Evolutionary conservation across 1,140 invertebrate species (phyloP), one percentile per base, ranked within the genome.

Genomic region (Wiebesia pumilae): DNA sequence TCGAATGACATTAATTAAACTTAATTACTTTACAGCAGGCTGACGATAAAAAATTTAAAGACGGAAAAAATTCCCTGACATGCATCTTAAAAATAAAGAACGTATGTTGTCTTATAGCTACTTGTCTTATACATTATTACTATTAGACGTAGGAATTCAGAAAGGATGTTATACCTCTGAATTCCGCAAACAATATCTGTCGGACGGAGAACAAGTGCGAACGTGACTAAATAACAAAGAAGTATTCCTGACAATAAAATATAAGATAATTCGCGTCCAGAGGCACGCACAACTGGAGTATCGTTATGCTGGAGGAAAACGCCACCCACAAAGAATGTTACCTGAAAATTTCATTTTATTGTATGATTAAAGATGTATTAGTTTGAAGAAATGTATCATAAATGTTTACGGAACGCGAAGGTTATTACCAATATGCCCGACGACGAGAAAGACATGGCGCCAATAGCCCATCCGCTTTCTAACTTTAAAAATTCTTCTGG

Each of bases 251-350:
- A 95, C n/a, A 99, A 94, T 67, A 99, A 95, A 7, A 98, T 96
- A 91, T 97, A 98, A 87, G 97, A 97, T 62, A 99, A 94, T 93
- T 99, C 98, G 83, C 98, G 94, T 4, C 98, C 98, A 14, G 97
- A 97, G 0, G 98, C 98, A 87, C 97, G 95, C 54, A 99, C 98
- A 43, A 99, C 97, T 0, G 98, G 97, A 1, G 97, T 98, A 87
- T 97, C 95, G 90, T 97, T 96, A 92, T 97, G 96, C 80, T 95
- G 95, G n/a, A 96, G 89, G 93, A 97, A 97, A 81, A 97, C 95
- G 10, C 94, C 94, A 3, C 92, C 95, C 30, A 97, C 95, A 84
- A 96, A 95, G 4, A 95, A 65, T 0, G 93, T 94, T 81, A 93
- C 88, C 95, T 95, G 92, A 65, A 67, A 81, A 83, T 54, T 7